Evolutionary conservation across 2,797 vertebrate species (phyloP), one percentile per base, ranked within the genome.

Genomic region (Cynodonichthys magdalenae): DNA sequence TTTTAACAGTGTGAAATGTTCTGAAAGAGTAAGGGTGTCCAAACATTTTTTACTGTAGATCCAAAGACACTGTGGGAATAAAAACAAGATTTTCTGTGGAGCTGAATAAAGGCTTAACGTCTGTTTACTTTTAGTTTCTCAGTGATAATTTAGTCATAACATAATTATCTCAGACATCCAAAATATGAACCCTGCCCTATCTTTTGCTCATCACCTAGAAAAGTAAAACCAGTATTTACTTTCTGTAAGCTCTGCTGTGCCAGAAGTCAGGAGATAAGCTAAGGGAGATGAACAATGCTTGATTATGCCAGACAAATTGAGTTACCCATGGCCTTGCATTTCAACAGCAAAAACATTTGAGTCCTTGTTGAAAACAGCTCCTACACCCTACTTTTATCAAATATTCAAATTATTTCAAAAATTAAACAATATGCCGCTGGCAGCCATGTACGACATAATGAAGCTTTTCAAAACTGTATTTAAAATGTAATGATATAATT

Each of bases 141-240:
- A 52, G 11, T 3, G 15, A 59, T 46, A 15, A 17, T 19, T 2
- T 0, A 59, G 44, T 57, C 69, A 44, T 3, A 57, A 65, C 45
- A 48, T 15, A 82, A 71, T 53, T 61, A 77, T 74, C 54, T 77
- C 34, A 77, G 41, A 55, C 55, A 81, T 77, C 19, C 15, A 59
- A 74, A 76, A 56, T 53, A 82, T 82, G 69, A 66, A 62, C 5
- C 77, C 75, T 74, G 76, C 70, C 29, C 68, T 3, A 11, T 56
- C 15, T 59, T 31, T 82, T 69, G 66, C 45, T 67, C 67, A 79
- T 49, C 71, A 55, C 53, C 64, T 6, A n/a, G 29, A 17, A 50
- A 62, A 69, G 18, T 50, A 15, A 52, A 57, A 42, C 20, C 15
- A 41, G 17, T 46, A n/a, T 57, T 72, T 59, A 42, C 58, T 58